Evolutionary conservation across 2,113 vertebrate genomes (phyloP), one percentile per base, ranked within the genome.

Genomic region (Pelecanoides urinatrix): DNA sequence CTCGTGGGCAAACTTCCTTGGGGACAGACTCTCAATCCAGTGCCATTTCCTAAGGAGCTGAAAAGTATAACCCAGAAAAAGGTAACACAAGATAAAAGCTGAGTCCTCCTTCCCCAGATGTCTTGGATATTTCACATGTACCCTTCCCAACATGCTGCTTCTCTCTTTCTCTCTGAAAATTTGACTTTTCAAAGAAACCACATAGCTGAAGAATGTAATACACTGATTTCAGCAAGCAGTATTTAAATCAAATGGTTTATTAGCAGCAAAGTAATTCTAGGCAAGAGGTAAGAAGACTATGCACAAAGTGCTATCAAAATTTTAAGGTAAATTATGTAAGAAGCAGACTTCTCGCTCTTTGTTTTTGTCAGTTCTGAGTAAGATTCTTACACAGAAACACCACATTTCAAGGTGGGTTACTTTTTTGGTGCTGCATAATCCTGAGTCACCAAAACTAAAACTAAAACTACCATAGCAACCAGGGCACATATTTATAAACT

Each of bases 401-500:
- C 16, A 27, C 19, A 27, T 74, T 81, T 90, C 63, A 81, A 92
- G 72, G 85, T 94, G 58, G 32, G 75, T 83, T 92, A 65, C 56
- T 92, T 92, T 92, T 45, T 71, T 45, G 67, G 30, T 93, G 62
- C 94, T 96, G 93, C 87, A 96, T 91, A 94, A 95, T 94, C 87
- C 95, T 97, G 94, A 97, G 88, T 97, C 95, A 97, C 62, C 45
- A 61, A 94, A 93, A 77, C 22, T 47, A 74, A 92, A 94, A 86
- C 68, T 88, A 36, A 84, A 91, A 94, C 47, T 95, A 42, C 94
- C 94, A 96, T 97, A 92, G 96, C 93, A 97, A 97, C 97, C 78
- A 68, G 65, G 59, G 92, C 67, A 79, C 26, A 5, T 75, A 85
- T 87, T 90, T 90, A 62, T 94, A 85, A 91, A 79, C 78, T 29